phyloP scores from a whole-genome alignment of 2,797 vertebrate genomes.

The Phrynocephalus vlangalii region DNA sequence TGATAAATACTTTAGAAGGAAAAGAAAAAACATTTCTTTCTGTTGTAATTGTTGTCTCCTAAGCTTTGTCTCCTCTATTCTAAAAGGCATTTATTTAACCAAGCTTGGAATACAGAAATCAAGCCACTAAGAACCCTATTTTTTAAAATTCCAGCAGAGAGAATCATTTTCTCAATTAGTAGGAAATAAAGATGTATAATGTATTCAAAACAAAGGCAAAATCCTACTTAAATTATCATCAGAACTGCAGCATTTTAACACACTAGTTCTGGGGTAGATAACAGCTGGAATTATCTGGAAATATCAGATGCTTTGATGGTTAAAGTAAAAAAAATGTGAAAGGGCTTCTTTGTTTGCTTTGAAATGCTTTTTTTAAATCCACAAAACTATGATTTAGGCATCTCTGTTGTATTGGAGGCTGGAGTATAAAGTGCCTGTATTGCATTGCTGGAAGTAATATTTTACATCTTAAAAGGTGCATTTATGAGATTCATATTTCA shows the following conservation, averaged over 20 bases:
- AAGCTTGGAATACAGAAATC: constrained; percentile 44
- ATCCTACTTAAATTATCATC: constrained; percentile 48
- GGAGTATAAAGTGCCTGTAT: background rate
- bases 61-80: constrained; percentile 30
- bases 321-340: constrained; percentile 9
- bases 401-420: background rate
- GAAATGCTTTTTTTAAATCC: constrained; percentile 16
- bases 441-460: background rate
- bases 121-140: constrained; percentile 45
- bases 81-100: constrained; percentile 26
- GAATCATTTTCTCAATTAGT: constrained; percentile 53
- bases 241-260: constrained; percentile 25
- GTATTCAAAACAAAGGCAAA: constrained; percentile 45
- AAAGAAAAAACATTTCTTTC: constrained; percentile 24
- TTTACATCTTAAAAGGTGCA: constrained; percentile 8
- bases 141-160: constrained; percentile 57
- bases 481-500: background rate
- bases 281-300: constrained; percentile 46
- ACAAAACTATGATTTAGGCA: constrained; percentile 13
- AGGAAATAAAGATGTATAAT: constrained; percentile 40
- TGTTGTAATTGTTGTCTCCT: constrained; percentile 27
- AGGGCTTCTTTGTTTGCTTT: constrained; percentile 12
- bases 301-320: constrained; percentile 39
- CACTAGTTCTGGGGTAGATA: constrained; percentile 49
- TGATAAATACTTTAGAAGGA: constrained; percentile 38